A percentile compares a stretch with the other conserved stretches of the same genome.
phyloP scores from a whole-genome alignment of 2,113 vertebrate species.

The Lophochroa leadbeateri region DNA sequence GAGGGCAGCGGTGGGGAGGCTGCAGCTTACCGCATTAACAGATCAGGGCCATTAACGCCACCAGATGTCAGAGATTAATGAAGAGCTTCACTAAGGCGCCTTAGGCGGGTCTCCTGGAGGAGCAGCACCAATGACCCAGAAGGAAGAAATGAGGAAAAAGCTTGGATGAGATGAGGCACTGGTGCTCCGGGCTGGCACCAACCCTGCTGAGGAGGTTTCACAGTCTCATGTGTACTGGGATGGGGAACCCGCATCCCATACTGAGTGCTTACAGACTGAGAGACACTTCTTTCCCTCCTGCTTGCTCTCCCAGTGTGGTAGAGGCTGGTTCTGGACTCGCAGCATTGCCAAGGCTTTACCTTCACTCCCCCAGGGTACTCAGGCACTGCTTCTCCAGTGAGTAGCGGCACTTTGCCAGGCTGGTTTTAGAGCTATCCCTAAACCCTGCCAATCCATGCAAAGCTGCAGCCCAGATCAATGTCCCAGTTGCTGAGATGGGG shows the following conservation, averaged over 20 bases:
- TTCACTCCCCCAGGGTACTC: neutral
- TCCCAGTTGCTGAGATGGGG: neutral
- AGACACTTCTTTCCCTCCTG: neutral
- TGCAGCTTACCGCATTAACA: slow-evolving; percentile 49
- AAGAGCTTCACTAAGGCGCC: slow-evolving; percentile 48
- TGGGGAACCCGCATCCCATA: neutral
- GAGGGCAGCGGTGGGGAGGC: neutral
- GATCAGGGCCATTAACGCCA: slow-evolving; percentile 49
- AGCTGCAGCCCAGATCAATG: neutral
- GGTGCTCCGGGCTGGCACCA: neutral
- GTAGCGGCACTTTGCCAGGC: neutral
- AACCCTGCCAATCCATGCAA: neutral
- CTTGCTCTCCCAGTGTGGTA: neutral
- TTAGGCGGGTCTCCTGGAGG: slow-evolving; percentile 24
- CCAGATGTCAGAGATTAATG: slow-evolving; percentile 58
- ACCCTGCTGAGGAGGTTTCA: neutral
- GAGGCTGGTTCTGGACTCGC: neutral
- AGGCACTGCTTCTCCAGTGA: neutral
- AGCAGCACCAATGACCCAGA: slow-evolving; percentile 20
- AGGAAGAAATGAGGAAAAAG: neutral
- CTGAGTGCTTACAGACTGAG: neutral
- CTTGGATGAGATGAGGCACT: neutral
- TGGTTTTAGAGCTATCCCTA: neutral
- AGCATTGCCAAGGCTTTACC: neutral
- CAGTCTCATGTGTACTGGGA: neutral